These are phyloP conservation scores for Caenorhabditis afra DNA, from an alignment of 2,888 invertebrate species.

Conservation along the genomic window DNA sequence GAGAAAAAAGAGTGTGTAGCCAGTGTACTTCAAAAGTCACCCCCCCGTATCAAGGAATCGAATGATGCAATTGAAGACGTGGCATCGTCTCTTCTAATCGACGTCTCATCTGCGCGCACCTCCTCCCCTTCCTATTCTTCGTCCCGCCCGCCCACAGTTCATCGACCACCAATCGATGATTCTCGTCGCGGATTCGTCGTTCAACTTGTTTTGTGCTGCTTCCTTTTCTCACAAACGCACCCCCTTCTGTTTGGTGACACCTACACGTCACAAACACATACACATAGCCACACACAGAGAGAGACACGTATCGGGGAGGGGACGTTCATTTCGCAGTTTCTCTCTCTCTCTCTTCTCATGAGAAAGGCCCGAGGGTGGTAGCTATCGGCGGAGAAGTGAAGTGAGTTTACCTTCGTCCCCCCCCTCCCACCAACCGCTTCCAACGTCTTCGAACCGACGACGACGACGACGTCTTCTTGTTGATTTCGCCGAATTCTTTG, in stretches of 20 bases:
- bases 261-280: background rate
- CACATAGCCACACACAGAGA: too few relatives aligned
- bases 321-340: conserved; percentile 1
- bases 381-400: background rate
- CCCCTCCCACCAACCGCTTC: too few relatives aligned
- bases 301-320: too few relatives aligned
- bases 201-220: conserved; percentile 7
- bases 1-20: too few relatives aligned
- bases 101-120: background rate
- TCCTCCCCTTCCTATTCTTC: background rate
- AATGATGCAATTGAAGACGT: too few relatives aligned
- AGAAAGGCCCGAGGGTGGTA: background rate
- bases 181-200: background rate
- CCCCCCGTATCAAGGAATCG: too few relatives aligned
- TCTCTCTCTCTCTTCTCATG: conserved; percentile 7
- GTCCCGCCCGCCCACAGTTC: background rate
- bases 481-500: conserved; percentile 36
- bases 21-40: too few relatives aligned
- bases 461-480: background rate
- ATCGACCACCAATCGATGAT: conserved; percentile 7
- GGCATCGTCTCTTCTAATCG: background rate
- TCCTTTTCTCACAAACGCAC: background rate
- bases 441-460: too few relatives aligned
- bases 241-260: conserved; percentile 1
- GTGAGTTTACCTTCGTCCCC: conserved; percentile 1